Conservation (phyloP, 2,113 vertebrate species). For the Climacteris rufus region DNA sequence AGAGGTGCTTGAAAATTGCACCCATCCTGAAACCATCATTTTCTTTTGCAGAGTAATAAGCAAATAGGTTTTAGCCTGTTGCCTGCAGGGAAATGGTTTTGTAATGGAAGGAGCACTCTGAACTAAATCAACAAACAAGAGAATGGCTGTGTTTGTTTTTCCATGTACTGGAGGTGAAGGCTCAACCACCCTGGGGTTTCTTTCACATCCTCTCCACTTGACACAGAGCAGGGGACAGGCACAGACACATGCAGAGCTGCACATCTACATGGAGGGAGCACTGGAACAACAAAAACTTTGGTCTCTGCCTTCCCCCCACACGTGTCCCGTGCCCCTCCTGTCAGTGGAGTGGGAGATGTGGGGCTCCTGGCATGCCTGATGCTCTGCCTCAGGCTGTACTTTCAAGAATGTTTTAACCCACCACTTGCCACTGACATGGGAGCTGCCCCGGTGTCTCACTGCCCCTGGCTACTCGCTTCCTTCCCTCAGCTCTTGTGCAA, state of each 20-base stretch:
- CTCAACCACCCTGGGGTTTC: background rate
- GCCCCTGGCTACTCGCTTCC: background rate
- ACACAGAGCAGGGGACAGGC: background rate
- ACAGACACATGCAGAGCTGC: background rate
- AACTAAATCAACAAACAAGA: conserved; percentile 57
- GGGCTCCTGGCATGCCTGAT: background rate
- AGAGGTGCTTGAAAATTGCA: conserved; percentile 16
- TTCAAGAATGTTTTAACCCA: background rate
- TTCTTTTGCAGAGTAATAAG: conserved; percentile 55
- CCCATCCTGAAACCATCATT: conserved; percentile 11
- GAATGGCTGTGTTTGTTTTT: conserved; percentile 57
- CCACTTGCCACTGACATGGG: background rate
- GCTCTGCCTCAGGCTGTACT: background rate
- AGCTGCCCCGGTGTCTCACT: background rate
- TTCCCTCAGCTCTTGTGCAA: background rate
- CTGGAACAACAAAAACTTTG: background rate
- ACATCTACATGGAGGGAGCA: accelerated
- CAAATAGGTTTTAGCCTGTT: conserved; percentile 44
- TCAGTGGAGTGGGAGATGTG: background rate
- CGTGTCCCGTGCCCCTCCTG: background rate
- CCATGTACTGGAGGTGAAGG: conserved; percentile 51
- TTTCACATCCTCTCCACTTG: conserved; percentile 41
- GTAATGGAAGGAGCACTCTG: conserved; percentile 60
- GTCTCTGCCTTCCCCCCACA: background rate
- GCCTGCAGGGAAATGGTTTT: conserved; percentile 62